Evolutionary conservation across 1,140 invertebrate genomes (phyloP).

Genomic region (Brachionus sp.): DNA sequence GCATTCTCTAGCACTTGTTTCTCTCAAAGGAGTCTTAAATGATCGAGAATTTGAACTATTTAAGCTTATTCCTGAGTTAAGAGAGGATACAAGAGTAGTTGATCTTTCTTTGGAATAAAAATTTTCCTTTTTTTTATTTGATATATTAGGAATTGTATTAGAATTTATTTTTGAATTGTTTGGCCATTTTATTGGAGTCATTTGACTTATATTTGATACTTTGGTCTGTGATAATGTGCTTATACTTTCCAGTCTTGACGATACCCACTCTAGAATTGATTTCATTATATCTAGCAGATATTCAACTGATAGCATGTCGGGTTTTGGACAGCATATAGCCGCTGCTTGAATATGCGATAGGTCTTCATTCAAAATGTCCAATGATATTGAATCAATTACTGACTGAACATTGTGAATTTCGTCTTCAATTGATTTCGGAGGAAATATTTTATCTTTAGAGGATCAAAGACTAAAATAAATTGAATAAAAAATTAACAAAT

Average conservation of each 20-base stretch:
- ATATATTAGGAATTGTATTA: neutral
- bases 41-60: neutral
- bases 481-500: neutral
- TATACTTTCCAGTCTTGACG: constrained; percentile 12
- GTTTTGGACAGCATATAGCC: constrained; percentile 48
- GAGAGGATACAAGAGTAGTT: neutral
- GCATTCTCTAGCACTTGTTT: neutral
- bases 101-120: neutral
- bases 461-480: neutral
- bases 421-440: constrained; percentile 50
- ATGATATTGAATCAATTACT: constrained; percentile 56
- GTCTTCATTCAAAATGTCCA: constrained; percentile 55
- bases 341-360: constrained; percentile 56
- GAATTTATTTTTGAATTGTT: neutral
- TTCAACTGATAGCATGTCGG: constrained; percentile 51
- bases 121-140: neutral
- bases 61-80: neutral
- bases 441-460: constrained; percentile 19
- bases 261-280: constrained; percentile 47
- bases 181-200: neutral
- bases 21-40: neutral
- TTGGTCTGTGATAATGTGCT: neutral
- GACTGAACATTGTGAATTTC: constrained; percentile 57
- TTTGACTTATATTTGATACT: neutral
- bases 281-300: constrained; percentile 57